phyloP scores from a whole-genome alignment of 53 echinoderm and acorn worm genomes.

The Zoroaster sp. region DNA sequence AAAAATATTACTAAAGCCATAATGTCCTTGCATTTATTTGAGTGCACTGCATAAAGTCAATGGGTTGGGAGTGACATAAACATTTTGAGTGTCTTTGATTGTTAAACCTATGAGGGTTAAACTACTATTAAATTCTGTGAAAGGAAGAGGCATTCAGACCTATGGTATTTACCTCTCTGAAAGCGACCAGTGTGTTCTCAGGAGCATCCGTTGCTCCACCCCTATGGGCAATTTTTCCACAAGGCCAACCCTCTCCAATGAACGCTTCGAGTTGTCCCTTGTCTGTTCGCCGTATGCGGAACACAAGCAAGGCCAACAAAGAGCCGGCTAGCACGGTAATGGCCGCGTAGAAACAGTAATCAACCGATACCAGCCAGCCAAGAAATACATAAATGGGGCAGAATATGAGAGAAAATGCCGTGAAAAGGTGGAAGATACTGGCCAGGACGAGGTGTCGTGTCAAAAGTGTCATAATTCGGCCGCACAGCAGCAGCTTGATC shows the following conservation, averaged over 20 bases:
- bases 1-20: no score
- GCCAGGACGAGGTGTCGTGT: background rate
- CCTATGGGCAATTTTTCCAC: constrained; percentile 64
- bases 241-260: constrained; percentile 11
- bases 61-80: no score
- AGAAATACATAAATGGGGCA: background rate
- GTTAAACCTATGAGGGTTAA: no score
- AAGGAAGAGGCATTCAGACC: no score
- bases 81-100: no score
- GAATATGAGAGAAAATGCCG: constrained; percentile 42
- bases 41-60: no score
- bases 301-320: background rate
- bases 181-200: constrained; percentile 74
- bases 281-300: background rate
- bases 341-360: constrained; percentile 21
- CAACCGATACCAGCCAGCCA: background rate
- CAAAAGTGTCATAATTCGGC: background rate
- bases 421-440: constrained; percentile 4
- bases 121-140: no score
- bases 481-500: no score
- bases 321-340: background rate
- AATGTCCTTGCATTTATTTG: no score
- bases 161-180: constrained; percentile 68
- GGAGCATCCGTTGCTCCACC: constrained; percentile 79
- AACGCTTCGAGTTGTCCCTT: background rate